Base-by-base conservation (phyloP, 2,797 vertebrate species). In the Liparis tanakae region DNA sequence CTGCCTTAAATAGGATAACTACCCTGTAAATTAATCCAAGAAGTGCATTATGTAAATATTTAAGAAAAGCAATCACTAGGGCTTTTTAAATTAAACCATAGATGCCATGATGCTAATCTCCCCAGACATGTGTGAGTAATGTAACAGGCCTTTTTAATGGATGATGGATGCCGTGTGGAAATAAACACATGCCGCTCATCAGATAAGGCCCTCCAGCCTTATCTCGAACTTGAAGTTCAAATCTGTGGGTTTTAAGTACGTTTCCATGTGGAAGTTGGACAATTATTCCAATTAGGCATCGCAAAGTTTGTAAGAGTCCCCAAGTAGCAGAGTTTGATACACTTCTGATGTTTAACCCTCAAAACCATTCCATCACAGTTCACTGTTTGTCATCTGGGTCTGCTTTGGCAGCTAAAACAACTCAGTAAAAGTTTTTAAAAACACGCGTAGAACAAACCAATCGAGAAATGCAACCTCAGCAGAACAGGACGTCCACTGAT, bases 201-300 rank as follows among this genome's bases (percentile, higher is more conserved):
- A 34, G 56, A 66, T 76, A 63, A 72, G 41, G 61, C 20, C 10
- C 18, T 5, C 48, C 34, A 33, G 43, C 30, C 46, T 81, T 65
- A 44, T 72, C 13, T 66, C 62, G 22, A 36, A 50, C 37, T 67
- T 33, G 1, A 79, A 33, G 12, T 48, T 55, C 18, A 66, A 62
- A 57, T 70, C 14, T 36, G 2, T 30, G 2, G 37, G 17, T 34
- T 56, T 55, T 50, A 15, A 62, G 14, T 5, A 18, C 36, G 20
- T 15, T 60, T 54, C 5, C 56, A 33, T 18, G n/a, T 57, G 46
- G 15, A 46, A 36, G 17, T 48, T 34, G 8, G 10, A 22, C 18
- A 39, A 25, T 41, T 10, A 61, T 59, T 51, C 20, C n/a, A 58
- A 51, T n/a, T 8, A 59, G 34, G 44, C 13, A 14, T 14, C 3